Percentiles rank a stretch among this genome's conserved stretches.
phyloP scores from a whole-genome alignment of 1,140 invertebrate genomes.

The Caerostris extrusa region DNA sequence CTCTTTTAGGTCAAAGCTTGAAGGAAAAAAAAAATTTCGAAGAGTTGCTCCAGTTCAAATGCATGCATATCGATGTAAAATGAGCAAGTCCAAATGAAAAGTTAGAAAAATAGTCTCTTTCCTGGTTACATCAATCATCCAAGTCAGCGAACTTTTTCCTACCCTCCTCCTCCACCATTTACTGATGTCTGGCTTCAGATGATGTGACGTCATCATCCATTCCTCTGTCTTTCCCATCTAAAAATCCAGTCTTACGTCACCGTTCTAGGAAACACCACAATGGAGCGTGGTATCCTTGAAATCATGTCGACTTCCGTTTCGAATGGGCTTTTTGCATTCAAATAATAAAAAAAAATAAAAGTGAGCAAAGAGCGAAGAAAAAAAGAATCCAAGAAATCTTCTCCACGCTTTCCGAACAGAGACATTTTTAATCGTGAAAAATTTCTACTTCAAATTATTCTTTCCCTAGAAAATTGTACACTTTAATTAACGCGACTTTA shows the following conservation, averaged over 20 bases:
- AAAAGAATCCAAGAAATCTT: not conserved
- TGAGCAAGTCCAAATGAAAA: not conserved
- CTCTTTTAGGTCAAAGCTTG: too few relatives aligned
- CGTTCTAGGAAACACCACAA: not conserved
- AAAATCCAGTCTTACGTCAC: not conserved
- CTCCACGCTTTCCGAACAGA: not conserved
- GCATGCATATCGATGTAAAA: not conserved
- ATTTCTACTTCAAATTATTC: not conserved
- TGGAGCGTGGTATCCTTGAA: slow-evolving; percentile 15
- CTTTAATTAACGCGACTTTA: slow-evolving; percentile 72
- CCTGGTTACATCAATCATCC: not conserved
- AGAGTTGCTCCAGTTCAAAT: not conserved
- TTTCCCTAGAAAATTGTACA: slow-evolving; percentile 37
- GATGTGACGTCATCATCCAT: slow-evolving; percentile 16
- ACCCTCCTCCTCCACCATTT: not conserved
- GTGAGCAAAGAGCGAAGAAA: not conserved
- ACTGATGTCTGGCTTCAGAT: slow-evolving; percentile 32
- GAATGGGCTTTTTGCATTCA: not conserved
- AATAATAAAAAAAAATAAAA: not conserved
- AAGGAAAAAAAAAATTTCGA: too few relatives aligned
- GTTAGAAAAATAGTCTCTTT: not conserved
- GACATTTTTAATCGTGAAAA: slow-evolving; percentile 59
- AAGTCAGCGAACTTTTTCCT: slow-evolving; percentile 28
- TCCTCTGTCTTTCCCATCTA: not conserved
- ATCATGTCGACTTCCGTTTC: not conserved